A percentile compares a stretch with the other conserved stretches of the same genome.
phyloP scores from a whole-genome alignment of 1,140 invertebrate species.

The Dermatophagoides farinae region DNA sequence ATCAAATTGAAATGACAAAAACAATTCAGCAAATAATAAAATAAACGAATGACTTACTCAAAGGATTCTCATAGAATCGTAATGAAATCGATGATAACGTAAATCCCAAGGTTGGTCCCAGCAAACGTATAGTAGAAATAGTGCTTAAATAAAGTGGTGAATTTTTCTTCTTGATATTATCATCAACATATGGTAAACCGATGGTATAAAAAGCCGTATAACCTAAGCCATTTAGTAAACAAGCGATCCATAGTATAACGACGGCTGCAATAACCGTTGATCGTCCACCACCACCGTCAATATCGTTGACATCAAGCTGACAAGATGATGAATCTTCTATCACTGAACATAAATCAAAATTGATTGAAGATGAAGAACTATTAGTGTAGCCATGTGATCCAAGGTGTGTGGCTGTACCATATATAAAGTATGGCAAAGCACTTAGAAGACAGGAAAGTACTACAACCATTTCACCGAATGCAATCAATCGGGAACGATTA shows the following conservation, averaged over 20 bases:
- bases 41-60: not conserved
- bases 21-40: not conserved
- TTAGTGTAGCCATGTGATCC: conserved; percentile 24
- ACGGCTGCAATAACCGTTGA: conserved; percentile 10
- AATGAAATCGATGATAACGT: conserved; percentile 17
- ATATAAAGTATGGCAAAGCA: conserved; percentile 43
- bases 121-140: conserved; percentile 16
- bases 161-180: conserved; percentile 24
- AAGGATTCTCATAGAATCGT: conserved; percentile 20
- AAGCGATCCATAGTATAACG: not conserved
- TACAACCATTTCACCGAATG: conserved; percentile 43
- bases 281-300: conserved; percentile 26
- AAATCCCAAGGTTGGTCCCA: conserved; percentile 19
- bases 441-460: conserved; percentile 42
- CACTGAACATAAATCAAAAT: not conserved
- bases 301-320: too few relatives aligned
- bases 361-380: not conserved
- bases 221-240: conserved; percentile 26
- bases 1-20: not conserved
- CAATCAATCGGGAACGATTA: conserved; percentile 45
- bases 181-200: conserved; percentile 24
- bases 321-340: too few relatives aligned
- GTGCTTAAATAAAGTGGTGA: conserved; percentile 15
- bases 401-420: conserved; percentile 46
- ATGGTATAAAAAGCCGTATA: conserved; percentile 19